These are phyloP conservation scores for Philaethria dido DNA, from an alignment of 2,888 invertebrate species.

Conservation along the genomic window DNA sequence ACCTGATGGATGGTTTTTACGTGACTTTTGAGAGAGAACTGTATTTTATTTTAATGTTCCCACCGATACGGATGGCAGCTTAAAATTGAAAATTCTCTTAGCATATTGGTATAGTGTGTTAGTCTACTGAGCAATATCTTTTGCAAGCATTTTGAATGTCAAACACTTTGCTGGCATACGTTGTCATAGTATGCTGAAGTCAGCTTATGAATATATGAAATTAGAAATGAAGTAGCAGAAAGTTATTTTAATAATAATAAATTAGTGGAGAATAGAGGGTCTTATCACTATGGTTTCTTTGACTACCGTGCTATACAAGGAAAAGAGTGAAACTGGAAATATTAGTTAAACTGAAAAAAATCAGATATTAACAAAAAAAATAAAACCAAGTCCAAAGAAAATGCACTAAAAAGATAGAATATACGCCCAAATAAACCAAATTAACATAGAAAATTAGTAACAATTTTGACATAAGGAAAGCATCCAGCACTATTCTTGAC, in stretches of 20 bases:
- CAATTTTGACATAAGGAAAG: conserved; percentile 26
- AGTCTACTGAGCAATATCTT: conserved; percentile 12
- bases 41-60: conserved; percentile 73
- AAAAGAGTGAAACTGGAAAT: too few species aligned
- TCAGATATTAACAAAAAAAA: too few species aligned
- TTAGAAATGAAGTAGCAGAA: not conserved
- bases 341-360: too few species aligned
- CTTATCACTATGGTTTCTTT: too few species aligned
- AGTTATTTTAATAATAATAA: not conserved
- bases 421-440: not conserved
- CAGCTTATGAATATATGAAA: not conserved
- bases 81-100: conserved; percentile 81
- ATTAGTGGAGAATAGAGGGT: too few species aligned
- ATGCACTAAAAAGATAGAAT: not conserved
- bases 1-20: conserved; percentile 78
- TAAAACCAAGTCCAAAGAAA: too few species aligned
- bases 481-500: conserved; percentile 31
- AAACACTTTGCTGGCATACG: conserved; percentile 20
- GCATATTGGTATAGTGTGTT: conserved; percentile 57
- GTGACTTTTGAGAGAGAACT: conserved; percentile 71
- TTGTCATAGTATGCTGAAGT: not conserved
- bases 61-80: conserved; percentile 59
- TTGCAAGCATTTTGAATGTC: conserved; percentile 11
- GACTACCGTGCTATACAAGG: too few species aligned
- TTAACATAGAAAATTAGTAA: conserved; percentile 17